Conservation (phyloP, 2,888 invertebrate genomes). For the Heteropelma amictum region DNA sequence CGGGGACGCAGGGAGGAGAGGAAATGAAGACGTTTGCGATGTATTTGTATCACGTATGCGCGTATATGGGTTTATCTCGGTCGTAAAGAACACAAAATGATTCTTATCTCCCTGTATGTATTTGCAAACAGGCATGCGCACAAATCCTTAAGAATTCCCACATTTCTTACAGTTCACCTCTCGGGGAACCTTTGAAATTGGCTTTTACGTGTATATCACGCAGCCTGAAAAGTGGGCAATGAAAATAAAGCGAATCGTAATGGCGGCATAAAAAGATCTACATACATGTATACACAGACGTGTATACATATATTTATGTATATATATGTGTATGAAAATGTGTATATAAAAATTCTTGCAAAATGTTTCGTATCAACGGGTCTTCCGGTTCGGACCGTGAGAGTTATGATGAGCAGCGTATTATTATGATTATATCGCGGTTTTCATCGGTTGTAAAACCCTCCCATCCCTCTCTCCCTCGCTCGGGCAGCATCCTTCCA, state of each 20-base stretch:
- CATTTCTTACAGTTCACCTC: slow-evolving; percentile 26
- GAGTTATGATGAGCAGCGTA: slow-evolving; percentile 18
- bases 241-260: slow-evolving; percentile 25
- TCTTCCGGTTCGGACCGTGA: slow-evolving; percentile 47
- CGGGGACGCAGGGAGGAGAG: neutral
- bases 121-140: neutral
- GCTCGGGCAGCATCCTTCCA: no score
- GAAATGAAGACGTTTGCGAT: neutral
- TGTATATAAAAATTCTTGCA: slow-evolving; percentile 4
- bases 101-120: neutral
- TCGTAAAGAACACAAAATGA: neutral
- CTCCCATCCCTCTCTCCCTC: slow-evolving; percentile 12
- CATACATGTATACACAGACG: neutral
- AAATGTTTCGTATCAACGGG: slow-evolving; percentile 25
- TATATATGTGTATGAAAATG: neutral
- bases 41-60: no score
- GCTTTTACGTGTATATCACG: neutral
- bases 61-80: neutral
- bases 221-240: slow-evolving; percentile 19
- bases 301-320: neutral
- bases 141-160: slow-evolving; percentile 20
- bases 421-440: slow-evolving; percentile 37
- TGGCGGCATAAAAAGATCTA: neutral
- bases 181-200: slow-evolving; percentile 20
- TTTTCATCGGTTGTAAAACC: slow-evolving; percentile 30